Percentiles rank a stretch among this genome's conserved stretches.
phyloP scores from a whole-genome alignment of 2,888 invertebrate genomes.

The Drosophila seclusa region DNA sequence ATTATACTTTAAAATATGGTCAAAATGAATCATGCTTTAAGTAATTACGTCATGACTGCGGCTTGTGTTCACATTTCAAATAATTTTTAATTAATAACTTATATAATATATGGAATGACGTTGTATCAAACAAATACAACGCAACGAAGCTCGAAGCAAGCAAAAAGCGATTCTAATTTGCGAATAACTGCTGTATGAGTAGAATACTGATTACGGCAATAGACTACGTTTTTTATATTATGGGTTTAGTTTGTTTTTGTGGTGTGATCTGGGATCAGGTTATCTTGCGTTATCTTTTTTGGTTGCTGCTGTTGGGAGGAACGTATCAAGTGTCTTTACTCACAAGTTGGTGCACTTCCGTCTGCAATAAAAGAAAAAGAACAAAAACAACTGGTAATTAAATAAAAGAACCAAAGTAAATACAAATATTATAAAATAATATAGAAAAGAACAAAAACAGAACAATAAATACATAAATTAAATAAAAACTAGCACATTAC shows the following conservation, averaged over 20 bases:
- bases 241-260: neutral
- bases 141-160: no score
- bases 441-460: neutral
- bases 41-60: neutral
- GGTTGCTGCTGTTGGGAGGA: no score
- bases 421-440: neutral
- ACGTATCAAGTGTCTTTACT: slow-evolving; percentile 37
- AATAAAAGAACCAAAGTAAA: slow-evolving; percentile 10
- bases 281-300: neutral
- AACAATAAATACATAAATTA: no score
- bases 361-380: slow-evolving; percentile 48
- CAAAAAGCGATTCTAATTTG: neutral
- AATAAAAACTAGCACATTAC: neutral
- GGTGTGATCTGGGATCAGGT: neutral
- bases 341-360: slow-evolving; percentile 55
- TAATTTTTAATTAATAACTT: neutral
- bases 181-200: neutral
- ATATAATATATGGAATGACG: neutral
- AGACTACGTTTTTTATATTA: neutral
- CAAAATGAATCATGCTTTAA: neutral
- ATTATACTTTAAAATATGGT: neutral
- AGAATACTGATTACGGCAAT: neutral
- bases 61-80: neutral
- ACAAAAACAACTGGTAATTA: slow-evolving; percentile 19
- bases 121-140: neutral